phyloP scores from a whole-genome alignment of 2,888 invertebrate species.

The Eristalis pertinax region DNA sequence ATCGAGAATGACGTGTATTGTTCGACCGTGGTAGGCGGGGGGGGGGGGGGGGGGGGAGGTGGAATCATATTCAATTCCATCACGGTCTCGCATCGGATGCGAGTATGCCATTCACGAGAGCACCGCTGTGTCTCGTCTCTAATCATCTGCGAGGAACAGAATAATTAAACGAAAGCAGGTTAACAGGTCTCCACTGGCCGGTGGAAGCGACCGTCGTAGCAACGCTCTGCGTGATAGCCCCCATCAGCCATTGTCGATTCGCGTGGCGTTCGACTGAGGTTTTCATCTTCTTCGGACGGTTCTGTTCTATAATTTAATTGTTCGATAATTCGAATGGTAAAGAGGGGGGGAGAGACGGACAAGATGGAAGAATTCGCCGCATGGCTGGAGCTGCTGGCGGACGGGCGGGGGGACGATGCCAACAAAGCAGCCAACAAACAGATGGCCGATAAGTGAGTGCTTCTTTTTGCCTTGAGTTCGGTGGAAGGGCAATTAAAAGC shows the following conservation, averaged over 20 bases:
- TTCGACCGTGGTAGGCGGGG: no score
- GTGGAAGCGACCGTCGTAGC: background rate
- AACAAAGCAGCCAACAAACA: background rate
- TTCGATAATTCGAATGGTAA: background rate
- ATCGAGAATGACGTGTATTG: conserved; percentile 19
- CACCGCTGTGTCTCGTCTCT: conserved; percentile 10
- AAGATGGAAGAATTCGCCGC: conserved; percentile 4
- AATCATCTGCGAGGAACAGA: conserved; percentile 43
- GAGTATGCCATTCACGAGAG: conserved; percentile 29
- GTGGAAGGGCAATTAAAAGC: background rate
- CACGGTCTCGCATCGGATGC: conserved; percentile 33
- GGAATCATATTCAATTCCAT: conserved; percentile 30
- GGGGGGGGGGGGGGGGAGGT: no score
- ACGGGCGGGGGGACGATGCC: background rate
- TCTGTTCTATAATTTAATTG: conserved; percentile 35
- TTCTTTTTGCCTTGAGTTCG: background rate
- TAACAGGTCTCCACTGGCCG: conserved; percentile 40
- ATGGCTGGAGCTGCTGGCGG: no score
- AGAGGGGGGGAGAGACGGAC: background rate
- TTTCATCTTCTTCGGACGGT: background rate
- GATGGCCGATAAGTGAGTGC: background rate
- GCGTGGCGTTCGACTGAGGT: background rate
- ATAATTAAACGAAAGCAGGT: conserved; percentile 61
- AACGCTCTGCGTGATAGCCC: conserved; percentile 15
- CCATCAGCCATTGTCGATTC: background rate